Conservation (phyloP, 2,888 invertebrate genomes). For the Temnothorax ravouxi region DNA sequence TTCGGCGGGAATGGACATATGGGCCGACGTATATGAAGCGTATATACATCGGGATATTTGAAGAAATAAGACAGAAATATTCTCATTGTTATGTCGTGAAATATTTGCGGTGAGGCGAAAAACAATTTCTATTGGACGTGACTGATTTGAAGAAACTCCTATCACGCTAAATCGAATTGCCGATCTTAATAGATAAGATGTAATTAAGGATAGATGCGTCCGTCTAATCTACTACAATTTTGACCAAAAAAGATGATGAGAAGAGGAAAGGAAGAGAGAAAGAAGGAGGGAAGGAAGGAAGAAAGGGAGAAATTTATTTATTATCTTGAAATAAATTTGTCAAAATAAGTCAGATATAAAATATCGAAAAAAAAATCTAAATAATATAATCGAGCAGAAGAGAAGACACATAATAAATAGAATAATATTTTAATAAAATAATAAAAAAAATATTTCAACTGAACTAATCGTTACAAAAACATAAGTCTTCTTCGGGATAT, state of each 20-base stretch:
- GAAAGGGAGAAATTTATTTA: background rate
- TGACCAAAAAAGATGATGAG: background rate
- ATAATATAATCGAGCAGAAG: background rate
- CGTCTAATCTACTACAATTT: background rate
- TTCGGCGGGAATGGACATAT: slow-evolving; percentile 27
- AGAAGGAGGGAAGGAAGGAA: background rate
- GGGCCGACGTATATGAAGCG: background rate
- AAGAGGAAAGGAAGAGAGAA: background rate
- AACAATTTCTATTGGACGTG: background rate
- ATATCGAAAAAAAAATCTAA: background rate
- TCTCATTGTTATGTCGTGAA: slow-evolving; percentile 19
- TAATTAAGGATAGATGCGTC: slow-evolving; percentile 10
- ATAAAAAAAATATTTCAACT: background rate
- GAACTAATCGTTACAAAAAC: background rate
- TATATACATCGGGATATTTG: slow-evolving; percentile 12
- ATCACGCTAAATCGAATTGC: slow-evolving; percentile 7
- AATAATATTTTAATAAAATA: background rate
- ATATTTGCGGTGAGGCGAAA: background rate
- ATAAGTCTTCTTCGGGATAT: background rate
- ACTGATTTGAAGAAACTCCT: slow-evolving; percentile 12
- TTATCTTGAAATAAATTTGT: background rate
- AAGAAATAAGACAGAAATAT: slow-evolving; percentile 35
- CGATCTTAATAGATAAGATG: slow-evolving; percentile 25
- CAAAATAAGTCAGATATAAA: slow-evolving; percentile 15
- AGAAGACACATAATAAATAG: background rate